A percentile compares a stretch with the other conserved stretches of the same genome.
phyloP scores from a whole-genome alignment of 2,888 invertebrate genomes.

The Nycteola revayana region DNA sequence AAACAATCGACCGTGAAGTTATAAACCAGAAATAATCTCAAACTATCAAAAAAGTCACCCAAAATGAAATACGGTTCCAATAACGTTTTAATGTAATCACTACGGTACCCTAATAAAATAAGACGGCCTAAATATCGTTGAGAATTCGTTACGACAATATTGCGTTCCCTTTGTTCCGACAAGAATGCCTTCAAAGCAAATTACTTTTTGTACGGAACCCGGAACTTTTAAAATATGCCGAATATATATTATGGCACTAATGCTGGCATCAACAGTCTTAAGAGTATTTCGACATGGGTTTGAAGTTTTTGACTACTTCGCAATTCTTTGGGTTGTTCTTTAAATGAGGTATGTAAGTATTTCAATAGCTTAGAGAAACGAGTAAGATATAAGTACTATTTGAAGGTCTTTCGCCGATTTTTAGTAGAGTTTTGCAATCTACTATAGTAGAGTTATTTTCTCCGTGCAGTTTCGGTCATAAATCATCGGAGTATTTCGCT shows the following conservation, averaged over 20 bases:
- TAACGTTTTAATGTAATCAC: conserved; percentile 21
- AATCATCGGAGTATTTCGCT: no score
- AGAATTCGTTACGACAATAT: conserved; percentile 35
- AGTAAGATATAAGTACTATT: no score
- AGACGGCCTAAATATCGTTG: conserved; percentile 28
- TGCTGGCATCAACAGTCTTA: conserved; percentile 38
- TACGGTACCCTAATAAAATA: conserved; percentile 29
- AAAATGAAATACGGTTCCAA: conserved; percentile 19
- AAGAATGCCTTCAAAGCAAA: conserved; percentile 46
- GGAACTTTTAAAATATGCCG: conserved; percentile 51
- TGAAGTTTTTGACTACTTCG: no score
- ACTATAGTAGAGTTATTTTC: no score
- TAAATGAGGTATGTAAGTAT: no score
- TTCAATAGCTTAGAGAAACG: no score
- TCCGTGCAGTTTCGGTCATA: no score
- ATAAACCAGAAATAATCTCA: conserved; percentile 14
- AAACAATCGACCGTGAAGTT: no score
- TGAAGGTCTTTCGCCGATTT: no score
- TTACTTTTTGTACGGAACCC: conserved; percentile 42
- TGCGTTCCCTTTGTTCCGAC: conserved; percentile 33
- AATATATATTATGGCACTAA: conserved; percentile 40
- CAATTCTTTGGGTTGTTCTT: no score
- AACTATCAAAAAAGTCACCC: neutral
- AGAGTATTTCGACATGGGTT: no score
- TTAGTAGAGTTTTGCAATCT: no score